A percentile compares a stretch with the other conserved stretches of the same genome.
These are phyloP conservation scores for Camelus dromedarius DNA, from an alignment of 2,113 vertebrate genomes.

Conservation along the genomic window DNA sequence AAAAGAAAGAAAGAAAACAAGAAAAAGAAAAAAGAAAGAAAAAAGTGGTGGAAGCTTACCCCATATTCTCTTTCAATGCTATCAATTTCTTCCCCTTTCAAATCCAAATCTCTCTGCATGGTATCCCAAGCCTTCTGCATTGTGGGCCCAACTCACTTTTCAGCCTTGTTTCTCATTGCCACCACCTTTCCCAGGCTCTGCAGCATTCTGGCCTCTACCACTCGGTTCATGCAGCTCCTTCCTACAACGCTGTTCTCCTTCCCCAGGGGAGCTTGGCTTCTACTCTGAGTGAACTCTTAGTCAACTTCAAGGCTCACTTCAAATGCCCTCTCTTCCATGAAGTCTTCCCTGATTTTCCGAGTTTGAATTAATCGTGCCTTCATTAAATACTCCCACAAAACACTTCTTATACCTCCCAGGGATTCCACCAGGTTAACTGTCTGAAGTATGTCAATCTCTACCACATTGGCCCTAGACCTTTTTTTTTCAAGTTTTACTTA, in stretches of 20 bases:
- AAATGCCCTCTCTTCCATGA: background rate
- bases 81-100: background rate
- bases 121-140: background rate
- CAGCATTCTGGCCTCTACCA: background rate
- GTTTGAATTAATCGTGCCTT: background rate
- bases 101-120: background rate
- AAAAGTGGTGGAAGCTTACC: accelerated
- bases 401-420: background rate
- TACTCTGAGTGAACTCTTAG: background rate
- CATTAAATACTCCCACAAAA: background rate
- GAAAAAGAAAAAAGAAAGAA: no score
- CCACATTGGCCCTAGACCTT: background rate
- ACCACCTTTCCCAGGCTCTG: background rate
- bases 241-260: background rate
- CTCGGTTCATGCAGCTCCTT: background rate
- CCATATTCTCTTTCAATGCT: no score
- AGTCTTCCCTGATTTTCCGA: background rate
- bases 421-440: background rate
- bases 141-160: background rate
- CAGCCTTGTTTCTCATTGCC: background rate
- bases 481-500: no score
- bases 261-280: background rate
- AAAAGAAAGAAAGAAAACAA: no score
- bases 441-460: background rate
- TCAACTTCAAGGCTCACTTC: background rate